Evolutionary conservation across 2,888 invertebrate genomes (phyloP).

Genomic region (Cybosia mesomella): DNA sequence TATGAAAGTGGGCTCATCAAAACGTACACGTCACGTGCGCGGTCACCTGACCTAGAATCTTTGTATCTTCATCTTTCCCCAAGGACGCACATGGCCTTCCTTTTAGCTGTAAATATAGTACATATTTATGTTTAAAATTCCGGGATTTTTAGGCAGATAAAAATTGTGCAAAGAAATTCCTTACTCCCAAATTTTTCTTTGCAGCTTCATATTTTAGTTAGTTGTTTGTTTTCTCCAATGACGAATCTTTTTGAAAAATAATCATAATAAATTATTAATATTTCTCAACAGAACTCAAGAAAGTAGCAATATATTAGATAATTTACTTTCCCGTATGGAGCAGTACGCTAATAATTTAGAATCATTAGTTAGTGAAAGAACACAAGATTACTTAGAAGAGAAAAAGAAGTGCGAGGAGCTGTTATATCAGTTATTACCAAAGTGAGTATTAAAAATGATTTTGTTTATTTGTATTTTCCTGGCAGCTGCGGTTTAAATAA

Average conservation of each 20-base stretch:
- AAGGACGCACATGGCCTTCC: neutral
- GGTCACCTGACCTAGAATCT: neutral
- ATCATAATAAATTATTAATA: conserved; percentile 30
- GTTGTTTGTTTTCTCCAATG: neutral
- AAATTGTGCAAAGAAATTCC: neutral
- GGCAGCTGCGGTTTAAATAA: neutral
- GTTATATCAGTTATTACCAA: conserved; percentile 97
- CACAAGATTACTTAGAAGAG: conserved; percentile 98
- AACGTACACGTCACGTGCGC: neutral
- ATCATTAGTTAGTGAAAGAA: conserved; percentile 97
- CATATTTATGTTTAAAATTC: neutral
- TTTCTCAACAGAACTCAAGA: conserved; percentile 91
- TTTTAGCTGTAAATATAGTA: neutral
- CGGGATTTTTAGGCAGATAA: neutral
- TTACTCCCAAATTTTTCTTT: no score
- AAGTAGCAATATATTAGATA: conserved; percentile 97
- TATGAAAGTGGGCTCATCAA: neutral
- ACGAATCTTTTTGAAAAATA: neutral
- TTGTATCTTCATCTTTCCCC: neutral
- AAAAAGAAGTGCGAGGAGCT: conserved; percentile 99
- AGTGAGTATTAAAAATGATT: conserved; percentile 86
- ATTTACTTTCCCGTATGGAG: conserved; percentile 98
- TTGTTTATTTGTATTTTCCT: neutral
- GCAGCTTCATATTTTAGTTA: no score
- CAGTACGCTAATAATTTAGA: conserved; percentile 99